Evolutionary conservation across 2,797 vertebrate genomes (phyloP), one percentile per base, ranked within the genome.

Genomic region (Cossypha heuglini): DNA sequence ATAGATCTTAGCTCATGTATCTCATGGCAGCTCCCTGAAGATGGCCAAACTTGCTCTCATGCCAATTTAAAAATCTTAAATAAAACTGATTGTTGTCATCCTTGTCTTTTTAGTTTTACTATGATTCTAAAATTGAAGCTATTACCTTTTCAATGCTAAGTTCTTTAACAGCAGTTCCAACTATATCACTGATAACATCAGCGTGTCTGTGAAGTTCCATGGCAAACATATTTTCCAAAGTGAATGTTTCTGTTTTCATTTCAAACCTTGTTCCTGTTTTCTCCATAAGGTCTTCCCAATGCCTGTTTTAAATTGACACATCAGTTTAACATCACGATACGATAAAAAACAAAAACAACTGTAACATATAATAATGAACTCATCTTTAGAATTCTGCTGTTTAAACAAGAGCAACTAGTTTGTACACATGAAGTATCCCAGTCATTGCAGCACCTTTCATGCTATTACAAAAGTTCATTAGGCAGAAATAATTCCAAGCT

Each of bases 191-290:
- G 58, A 99, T 99, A 33, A 99, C 98, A 3, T 97, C 97, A 6
- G 96, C 90, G 59, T 99, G 96, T 74, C 97, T 99, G 97, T 99
- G 98, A 52, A 99, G 98, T 66, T 99, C 99, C 99, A 99, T 99
- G 28, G 99, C 97, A 61, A 99, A 99, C 99, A 99, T 99, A 91
- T 99, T 99, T 91, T 99, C 98, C 97, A 99, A 97, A 26, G 99
- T 99, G 96, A 99, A 99, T 16, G 97, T 99, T 29, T 98, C 98
- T 5, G 98, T 96, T 63, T 98, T 98, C 98, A 99, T 99, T 86
- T 99, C 98, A 94, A 99, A 99, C 62, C 91, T 97, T 24, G 98
- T 98, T 13, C 98, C 98, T 0, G 99, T 99, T 84, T 97, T 98
- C 45, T 98, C 97, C 99, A 99, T 99, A 63, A 99, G 98, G 12